Percentiles rank a stretch among this genome's conserved stretches.
These are phyloP conservation scores for Leucopsar rothschildi DNA, from an alignment of 2,113 vertebrate genomes.

Conservation along the genomic window DNA sequence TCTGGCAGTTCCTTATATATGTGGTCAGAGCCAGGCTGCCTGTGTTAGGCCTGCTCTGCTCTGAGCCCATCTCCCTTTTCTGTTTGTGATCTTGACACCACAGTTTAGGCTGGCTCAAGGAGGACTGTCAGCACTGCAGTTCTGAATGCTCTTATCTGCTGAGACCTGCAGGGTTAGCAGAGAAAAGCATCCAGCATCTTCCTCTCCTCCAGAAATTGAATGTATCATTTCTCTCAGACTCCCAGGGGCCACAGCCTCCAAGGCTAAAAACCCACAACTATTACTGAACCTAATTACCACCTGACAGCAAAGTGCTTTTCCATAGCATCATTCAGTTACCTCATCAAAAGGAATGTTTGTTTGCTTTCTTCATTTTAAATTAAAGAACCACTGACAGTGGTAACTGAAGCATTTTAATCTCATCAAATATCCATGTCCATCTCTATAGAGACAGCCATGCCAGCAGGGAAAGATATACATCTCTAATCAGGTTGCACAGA, in stretches of 20 bases:
- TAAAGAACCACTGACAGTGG: constrained; percentile 36
- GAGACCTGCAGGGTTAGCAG: constrained; percentile 48
- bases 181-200: constrained; percentile 56
- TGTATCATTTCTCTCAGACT: constrained; percentile 54
- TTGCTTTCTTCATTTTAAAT: constrained; percentile 55
- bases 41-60: not conserved
- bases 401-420: constrained; percentile 65
- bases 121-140: constrained; percentile 28
- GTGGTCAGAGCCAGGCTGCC: not conserved
- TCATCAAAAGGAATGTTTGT: constrained; percentile 57
- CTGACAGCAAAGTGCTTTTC: constrained; percentile 56
- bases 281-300: constrained; percentile 67
- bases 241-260: constrained; percentile 52
- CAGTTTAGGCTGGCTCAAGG: constrained; percentile 38
- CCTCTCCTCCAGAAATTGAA: constrained; percentile 43
- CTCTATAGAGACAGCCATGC: constrained; percentile 51
- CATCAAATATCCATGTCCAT: constrained; percentile 62
- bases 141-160: constrained; percentile 49
- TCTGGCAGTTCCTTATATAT: not conserved
- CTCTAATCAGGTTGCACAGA: not conserved
- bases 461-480: constrained; percentile 33
- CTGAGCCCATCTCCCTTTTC: constrained; percentile 4
- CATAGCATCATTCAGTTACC: constrained; percentile 37
- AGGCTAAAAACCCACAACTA: constrained; percentile 49
- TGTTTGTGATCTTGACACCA: constrained; percentile 13